phyloP scores from a whole-genome alignment of 2,113 vertebrate genomes.

The Cavia aperea region DNA sequence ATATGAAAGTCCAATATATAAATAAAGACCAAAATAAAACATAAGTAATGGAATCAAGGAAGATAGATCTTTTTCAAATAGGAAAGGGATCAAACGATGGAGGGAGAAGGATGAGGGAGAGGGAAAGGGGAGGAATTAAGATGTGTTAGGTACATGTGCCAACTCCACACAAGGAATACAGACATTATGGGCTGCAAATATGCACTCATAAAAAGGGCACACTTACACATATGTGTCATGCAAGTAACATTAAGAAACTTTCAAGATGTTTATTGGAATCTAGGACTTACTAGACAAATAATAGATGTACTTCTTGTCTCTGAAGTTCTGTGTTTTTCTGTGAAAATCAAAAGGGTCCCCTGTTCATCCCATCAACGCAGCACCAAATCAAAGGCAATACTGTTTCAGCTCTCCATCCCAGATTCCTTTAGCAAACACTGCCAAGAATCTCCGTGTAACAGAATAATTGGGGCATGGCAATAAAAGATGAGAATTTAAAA shows the following conservation, averaged over 20 bases:
- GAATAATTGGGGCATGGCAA: background rate
- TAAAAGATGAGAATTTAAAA: background rate
- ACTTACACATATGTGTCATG: background rate
- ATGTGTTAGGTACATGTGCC: background rate
- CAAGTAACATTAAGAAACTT: constrained; percentile 7
- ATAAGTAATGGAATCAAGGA: background rate
- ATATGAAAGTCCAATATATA: background rate
- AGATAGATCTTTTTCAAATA: background rate
- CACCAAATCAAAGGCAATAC: background rate
- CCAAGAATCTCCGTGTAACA: background rate
- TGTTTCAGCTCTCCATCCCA: background rate
- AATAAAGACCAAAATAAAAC: background rate
- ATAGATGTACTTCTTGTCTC: background rate
- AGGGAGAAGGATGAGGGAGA: background rate
- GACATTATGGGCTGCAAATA: background rate
- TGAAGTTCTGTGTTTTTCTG: background rate
- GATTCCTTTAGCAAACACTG: background rate
- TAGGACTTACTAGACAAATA: background rate
- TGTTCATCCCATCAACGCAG: background rate
- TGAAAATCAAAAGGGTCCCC: background rate
- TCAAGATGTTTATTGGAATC: background rate
- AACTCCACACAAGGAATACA: background rate
- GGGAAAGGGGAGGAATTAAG: background rate
- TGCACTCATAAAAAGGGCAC: background rate
- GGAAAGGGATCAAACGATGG: background rate